Percentiles rank a stretch among this genome's conserved stretches.
Conservation (phyloP, 2,113 vertebrate species). For the Ammodytes marinus region DNA sequence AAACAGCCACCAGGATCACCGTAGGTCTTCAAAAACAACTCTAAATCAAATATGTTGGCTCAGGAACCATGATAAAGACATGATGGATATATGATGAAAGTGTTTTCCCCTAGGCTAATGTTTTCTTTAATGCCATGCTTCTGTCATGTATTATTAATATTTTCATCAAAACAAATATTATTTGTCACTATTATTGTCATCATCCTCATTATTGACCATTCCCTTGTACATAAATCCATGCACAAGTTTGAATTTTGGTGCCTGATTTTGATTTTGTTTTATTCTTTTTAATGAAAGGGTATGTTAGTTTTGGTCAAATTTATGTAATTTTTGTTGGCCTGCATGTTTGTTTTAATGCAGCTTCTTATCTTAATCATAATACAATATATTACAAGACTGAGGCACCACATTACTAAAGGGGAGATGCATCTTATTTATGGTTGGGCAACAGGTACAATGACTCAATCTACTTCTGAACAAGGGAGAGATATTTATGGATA, state of each 20-base stretch:
- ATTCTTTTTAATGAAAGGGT: neutral
- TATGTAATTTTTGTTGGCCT: too few species aligned
- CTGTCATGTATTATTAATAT: neutral
- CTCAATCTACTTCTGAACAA: too few species aligned
- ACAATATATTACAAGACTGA: too few species aligned
- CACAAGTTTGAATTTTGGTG: neutral
- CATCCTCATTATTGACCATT: neutral
- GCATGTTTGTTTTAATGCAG: too few species aligned
- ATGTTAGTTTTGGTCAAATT: neutral
- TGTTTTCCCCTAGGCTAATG: neutral
- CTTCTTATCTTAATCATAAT: too few species aligned
- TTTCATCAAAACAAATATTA: neutral
- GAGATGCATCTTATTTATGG: too few species aligned
- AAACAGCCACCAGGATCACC: neutral
- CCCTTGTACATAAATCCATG: neutral
- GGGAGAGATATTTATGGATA: too few species aligned
- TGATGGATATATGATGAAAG: neutral
- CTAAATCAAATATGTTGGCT: neutral
- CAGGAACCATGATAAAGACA: neutral
- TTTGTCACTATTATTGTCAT: neutral
- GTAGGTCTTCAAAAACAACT: slow-evolving; percentile 2
- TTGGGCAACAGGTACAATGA: too few species aligned
- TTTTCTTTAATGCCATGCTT: neutral
- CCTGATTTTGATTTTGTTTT: neutral
- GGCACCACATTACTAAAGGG: too few species aligned